These are phyloP conservation scores for Aspidiotus rigidus DNA, from an alignment of 2,888 invertebrate species.

Conservation along the genomic window DNA sequence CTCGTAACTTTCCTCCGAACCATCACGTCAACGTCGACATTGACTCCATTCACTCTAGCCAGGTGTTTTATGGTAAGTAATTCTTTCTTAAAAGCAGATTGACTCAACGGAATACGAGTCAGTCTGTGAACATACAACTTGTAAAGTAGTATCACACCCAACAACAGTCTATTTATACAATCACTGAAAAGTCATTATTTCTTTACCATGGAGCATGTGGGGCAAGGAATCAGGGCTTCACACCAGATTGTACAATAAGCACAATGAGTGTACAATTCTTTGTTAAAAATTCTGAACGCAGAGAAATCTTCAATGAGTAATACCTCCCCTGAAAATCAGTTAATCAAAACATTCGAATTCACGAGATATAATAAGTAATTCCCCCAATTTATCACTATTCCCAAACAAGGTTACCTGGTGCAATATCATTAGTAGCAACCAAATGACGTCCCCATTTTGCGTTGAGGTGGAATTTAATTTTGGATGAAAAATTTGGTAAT, in stretches of 20 bases:
- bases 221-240: conserved; percentile 55
- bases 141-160: background rate
- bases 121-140: too few relatives aligned
- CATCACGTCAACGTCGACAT: too few relatives aligned
- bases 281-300: conserved; percentile 50
- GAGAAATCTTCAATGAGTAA: conserved; percentile 69
- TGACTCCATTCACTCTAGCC: too few relatives aligned
- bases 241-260: conserved; percentile 56
- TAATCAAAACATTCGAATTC: background rate
- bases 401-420: conserved; percentile 47
- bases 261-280: conserved; percentile 53
- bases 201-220: conserved; percentile 48
- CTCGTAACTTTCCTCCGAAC: too few relatives aligned
- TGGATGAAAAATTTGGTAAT: conserved; percentile 55
- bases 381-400: too few relatives aligned
- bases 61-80: too few relatives aligned
- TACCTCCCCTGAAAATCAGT: conserved; percentile 50
- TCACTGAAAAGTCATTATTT: background rate
- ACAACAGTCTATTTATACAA: too few relatives aligned
- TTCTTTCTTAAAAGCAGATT: too few relatives aligned
- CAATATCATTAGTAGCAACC: conserved; percentile 56
- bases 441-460: conserved; percentile 59
- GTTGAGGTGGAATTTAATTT: conserved; percentile 51
- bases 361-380: too few relatives aligned
- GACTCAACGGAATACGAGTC: too few relatives aligned